Base-by-base conservation (phyloP, 2,113 vertebrate genomes). In the Myrmecobius fasciatus region DNA sequence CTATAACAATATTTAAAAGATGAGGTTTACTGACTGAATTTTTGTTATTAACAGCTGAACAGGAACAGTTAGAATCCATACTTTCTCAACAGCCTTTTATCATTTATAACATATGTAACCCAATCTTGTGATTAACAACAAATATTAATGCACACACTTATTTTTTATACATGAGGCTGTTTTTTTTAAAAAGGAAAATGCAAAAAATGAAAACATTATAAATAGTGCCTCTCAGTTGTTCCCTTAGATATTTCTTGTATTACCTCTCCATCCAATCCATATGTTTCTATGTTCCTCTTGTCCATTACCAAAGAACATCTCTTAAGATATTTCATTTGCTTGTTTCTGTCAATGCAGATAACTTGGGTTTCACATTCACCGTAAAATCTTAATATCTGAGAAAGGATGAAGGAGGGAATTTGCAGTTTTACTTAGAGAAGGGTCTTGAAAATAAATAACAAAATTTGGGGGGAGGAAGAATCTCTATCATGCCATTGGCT, bases 101-200 rank as follows among this genome's bases (percentile, higher is more conserved):
- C 56, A 89, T 93, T 51, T 83, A 26, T 89, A 60, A 89, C 26
- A 22, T 36, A 94, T 36, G 67, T 36, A 92, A 95, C 31, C 60
- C n/a, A 88, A n/a, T 56, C 91, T 92, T 67, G 89, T 47, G 25
- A 92, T 93, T 95, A 95, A 96, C 43, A 92, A n/a, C 12, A 93
- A 47, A 48, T 53, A 83, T 90, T 94, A 91, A 94, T 90, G 91
- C 25, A 93, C 36, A 52, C 53, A 48, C 56, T 60, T 89, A 88
- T 91, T 93, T 28, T 49, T 93, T 26, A 47, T 49, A 56, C 28
- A n/a, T 49, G 43, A 3, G 53, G 26, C 10, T 93, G 22, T 67
- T 67, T 22, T 51, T 51, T 8, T 49, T 49, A 92, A 95, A 96
- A 89, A 52, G 47, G 28, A 75, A 90, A 88, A 91, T 2, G 22